Base-by-base conservation (phyloP, 2,797 vertebrate species). In the Cacajao melanocephalus region DNA sequence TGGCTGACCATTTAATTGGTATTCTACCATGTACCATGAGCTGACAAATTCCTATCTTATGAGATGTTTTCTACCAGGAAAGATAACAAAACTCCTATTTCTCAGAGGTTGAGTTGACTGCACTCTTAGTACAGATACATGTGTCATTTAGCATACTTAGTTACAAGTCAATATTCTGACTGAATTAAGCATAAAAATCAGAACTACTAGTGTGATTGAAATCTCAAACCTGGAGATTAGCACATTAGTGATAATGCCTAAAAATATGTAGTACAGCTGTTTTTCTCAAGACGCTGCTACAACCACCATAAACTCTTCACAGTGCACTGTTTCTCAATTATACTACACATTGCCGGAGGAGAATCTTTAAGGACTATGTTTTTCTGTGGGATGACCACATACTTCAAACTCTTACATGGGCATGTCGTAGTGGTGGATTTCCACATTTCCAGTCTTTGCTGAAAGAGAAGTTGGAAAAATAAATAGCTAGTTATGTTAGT, bases 251-350 rank as follows among this genome's bases (percentile, higher is more conserved):
- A 15, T 9, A n/a, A 8, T 2, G 12, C 26, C 19, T 24, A 1
- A 41, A 39, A 19, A 3, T 2, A 20, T 28, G 20, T 8, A 2
- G 0, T 0, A 8, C 6, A 5, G 20, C 36, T 4, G n/a, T 6
- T n/a, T 33, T 70, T 30, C 36, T 28, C 4, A 28, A 58, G n/a
- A 7, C 26, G 19, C 46, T 3, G 50, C 52, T 28, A 0, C 17
- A 9, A 6, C 20, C 36, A 20, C 19, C 46, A 0, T 0, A 30
- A 33, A 33, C 33, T 1, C 4, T 1, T 28, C 50, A 46, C 30
- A 3, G 48, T 26, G 33, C 50, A 0, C 6, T 2, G 30, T 64
- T 22, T 28, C 55, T 33, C 9, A 10, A 2, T 12, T 67, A 12
- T 2, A 11, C 11, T 19, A 7, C 14, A 1, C n/a, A 19, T 2